These are phyloP conservation scores for Tringa solitaria DNA, from an alignment of 2,113 vertebrate genomes.

Conservation along the genomic window DNA sequence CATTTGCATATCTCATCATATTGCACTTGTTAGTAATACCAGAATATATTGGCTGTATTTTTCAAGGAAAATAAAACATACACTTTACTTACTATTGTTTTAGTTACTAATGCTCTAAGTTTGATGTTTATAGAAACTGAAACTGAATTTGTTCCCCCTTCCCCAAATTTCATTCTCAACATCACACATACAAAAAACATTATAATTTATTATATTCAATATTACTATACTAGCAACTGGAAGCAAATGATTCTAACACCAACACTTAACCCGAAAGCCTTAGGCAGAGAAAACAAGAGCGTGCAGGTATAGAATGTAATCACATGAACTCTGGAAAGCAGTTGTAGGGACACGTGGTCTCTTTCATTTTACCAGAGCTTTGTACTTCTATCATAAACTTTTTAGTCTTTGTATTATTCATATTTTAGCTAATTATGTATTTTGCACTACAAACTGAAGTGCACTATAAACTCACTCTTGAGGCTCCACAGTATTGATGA, in stretches of 20 bases:
- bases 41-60: not conserved
- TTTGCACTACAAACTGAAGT: not conserved
- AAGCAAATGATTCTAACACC: not conserved
- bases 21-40: not conserved
- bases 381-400: not conserved
- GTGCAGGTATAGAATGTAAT: not conserved
- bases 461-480: not conserved
- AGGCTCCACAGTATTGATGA: too few relatives aligned
- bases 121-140: not conserved
- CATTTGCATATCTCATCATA: not conserved
- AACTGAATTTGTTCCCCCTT: not conserved
- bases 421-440: not conserved
- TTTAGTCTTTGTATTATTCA: not conserved
- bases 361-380: not conserved
- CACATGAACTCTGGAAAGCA: not conserved
- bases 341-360: not conserved
- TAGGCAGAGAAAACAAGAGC: not conserved
- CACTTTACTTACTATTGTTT: not conserved
- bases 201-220: not conserved
- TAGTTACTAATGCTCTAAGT: not conserved
- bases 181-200: not conserved
- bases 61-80: not conserved
- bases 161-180: not conserved
- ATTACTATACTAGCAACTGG: not conserved
- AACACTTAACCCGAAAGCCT: not conserved